A percentile compares a stretch with the other conserved stretches of the same genome.
Evolutionary conservation across 2,113 vertebrate species (phyloP).

Genomic region (Eptesicus fuscus): DNA sequence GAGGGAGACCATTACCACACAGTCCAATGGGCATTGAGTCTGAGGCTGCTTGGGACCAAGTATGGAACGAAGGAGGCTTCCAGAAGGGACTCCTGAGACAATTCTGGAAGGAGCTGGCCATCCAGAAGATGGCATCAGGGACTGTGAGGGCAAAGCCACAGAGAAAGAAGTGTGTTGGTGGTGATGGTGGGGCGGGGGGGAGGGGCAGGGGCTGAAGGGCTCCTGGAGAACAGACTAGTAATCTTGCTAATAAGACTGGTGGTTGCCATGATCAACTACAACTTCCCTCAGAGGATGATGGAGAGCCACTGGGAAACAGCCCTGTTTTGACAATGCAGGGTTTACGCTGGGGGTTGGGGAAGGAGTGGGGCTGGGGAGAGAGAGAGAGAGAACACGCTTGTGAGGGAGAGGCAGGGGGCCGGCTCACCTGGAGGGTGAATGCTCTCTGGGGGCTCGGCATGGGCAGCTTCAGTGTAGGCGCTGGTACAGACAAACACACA

Average conservation of each 20-base stretch:
- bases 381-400: background rate
- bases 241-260: background rate
- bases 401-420: background rate
- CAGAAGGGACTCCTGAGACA: background rate
- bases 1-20: background rate
- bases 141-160: background rate
- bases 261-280: background rate
- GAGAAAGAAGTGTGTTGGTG: background rate
- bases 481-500: conserved; percentile 83
- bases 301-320: background rate
- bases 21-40: background rate
- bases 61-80: background rate
- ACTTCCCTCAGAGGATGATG: background rate
- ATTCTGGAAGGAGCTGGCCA: background rate
- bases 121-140: background rate
- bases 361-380: background rate
- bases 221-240: background rate
- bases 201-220: background rate
- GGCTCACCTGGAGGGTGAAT: conserved; percentile 90
- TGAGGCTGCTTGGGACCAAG: background rate
- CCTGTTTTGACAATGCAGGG: background rate
- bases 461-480: conserved; percentile 87
- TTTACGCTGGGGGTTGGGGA: background rate
- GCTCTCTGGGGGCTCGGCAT: conserved; percentile 90
- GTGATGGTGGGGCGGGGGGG: no score